Percentiles rank a stretch among this genome's conserved stretches.
Conservation (phyloP, 2,888 invertebrate species). For the Parascotia fuliginaria region DNA sequence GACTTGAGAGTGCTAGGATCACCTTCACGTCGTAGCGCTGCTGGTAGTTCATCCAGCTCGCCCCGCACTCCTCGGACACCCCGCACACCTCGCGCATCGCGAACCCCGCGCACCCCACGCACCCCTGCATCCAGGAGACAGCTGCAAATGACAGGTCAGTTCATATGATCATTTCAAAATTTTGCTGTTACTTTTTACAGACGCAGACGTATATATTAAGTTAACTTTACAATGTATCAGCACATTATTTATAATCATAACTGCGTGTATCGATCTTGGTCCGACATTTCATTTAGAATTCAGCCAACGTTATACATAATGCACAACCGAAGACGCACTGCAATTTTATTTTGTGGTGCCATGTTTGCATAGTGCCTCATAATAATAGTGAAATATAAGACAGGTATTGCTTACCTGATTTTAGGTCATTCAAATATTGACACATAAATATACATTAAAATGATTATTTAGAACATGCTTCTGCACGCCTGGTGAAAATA, state of each 20-base stretch:
- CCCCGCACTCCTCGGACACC: conserved; percentile 73
- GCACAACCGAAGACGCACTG: conserved; percentile 37
- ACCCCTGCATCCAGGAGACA: conserved; percentile 81
- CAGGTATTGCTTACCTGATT: conserved; percentile 27
- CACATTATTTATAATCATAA: conserved; percentile 30
- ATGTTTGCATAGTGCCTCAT: conserved; percentile 31
- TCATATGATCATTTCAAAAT: conserved; percentile 29
- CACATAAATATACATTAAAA: conserved; percentile 28
- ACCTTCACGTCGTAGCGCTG: conserved; percentile 66
- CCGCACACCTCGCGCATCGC: conserved; percentile 74
- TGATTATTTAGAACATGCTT: conserved; percentile 28
- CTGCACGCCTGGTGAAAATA: conserved; percentile 27
- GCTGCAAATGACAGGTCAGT: conserved; percentile 83
- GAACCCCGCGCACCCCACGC: conserved; percentile 77
- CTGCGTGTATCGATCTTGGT: conserved; percentile 24
- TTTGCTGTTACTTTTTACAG: conserved; percentile 1
- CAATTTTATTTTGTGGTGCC: conserved; percentile 39
- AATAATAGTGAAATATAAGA: conserved; percentile 42
- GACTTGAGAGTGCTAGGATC: conserved; percentile 73
- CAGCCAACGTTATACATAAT: conserved; percentile 49
- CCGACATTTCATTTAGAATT: conserved; percentile 46
- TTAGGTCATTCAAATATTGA: conserved; percentile 23
- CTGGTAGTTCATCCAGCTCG: conserved; percentile 66
- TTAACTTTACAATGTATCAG: conserved; percentile 32
- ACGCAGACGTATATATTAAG: background rate